A percentile compares a stretch with the other conserved stretches of the same genome.
phyloP scores from a whole-genome alignment of 2,797 vertebrate species.

The Xenopus petersii region DNA sequence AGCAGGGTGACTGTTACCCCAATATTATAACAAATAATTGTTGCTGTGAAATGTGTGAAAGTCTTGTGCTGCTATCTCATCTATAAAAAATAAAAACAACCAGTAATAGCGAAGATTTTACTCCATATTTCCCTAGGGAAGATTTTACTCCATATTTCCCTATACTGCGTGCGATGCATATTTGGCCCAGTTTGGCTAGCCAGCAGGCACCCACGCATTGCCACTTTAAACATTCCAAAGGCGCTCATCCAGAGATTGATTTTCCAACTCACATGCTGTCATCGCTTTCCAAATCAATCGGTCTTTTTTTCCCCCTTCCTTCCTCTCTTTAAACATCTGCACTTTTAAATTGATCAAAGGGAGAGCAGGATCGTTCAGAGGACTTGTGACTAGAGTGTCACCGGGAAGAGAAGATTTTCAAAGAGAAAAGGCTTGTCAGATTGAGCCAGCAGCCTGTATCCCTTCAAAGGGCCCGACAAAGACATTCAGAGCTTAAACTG shows the following conservation, averaged over 20 bases:
- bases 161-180: no score
- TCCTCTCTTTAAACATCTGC: conserved; percentile 47
- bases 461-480: conserved; percentile 63
- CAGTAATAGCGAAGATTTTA: no score
- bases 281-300: conserved; percentile 30
- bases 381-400: conserved; percentile 58
- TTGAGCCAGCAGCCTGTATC: conserved; percentile 46
- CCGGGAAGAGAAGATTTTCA: conserved; percentile 62
- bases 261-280: background rate
- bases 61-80: no score
- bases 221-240: conserved; percentile 1
- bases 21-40: no score
- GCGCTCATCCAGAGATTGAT: background rate
- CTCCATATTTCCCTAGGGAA: no score
- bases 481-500: conserved; percentile 46
- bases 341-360: conserved; percentile 68
- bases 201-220: background rate
- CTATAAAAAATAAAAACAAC: no score
- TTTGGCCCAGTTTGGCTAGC: no score
- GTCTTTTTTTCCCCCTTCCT: conserved; percentile 19
- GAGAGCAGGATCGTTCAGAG: conserved; percentile 45
- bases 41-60: no score
- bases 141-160: no score
- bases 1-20: no score
- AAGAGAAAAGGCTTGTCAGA: conserved; percentile 59